Base-by-base conservation (phyloP, 30 jellyfish, hydroid and myxozoan genomes). In the Hydra vulgaris region DNA sequence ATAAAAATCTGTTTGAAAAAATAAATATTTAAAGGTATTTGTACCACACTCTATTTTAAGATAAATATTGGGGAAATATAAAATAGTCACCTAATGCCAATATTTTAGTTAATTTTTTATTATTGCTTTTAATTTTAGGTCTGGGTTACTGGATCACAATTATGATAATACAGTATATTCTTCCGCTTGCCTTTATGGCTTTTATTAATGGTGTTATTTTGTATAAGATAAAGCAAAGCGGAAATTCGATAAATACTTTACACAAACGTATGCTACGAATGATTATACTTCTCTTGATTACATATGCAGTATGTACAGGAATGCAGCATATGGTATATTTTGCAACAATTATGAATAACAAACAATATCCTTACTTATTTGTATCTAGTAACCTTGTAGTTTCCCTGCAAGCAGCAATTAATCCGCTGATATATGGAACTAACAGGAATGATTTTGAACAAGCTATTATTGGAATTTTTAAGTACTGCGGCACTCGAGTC, bases 361-460 rank as follows among this genome's bases (percentile, higher is more conserved):
- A 15, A 25, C 8, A 17, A 27, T 27, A 18, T 19, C 81, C 87
- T 19, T 22, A 80, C 74, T 18, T 83, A 4, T 86, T 66, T 82
- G 84, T 87, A 67, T 79, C 86, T 15, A 24, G 95, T 7, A 94
- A 94, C 73, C 82, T 88, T 15, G 95, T 88, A 71, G 81, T 94
- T 18, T 83, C 88, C 26, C 77, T 84, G 0, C 99, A 94, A 56
- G 90, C 96, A 26, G 89, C 96, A 18, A 82, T 94, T 71, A 94
- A 94, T 80, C 99, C 99, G 0, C 56, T 94, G 27, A 88, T 94
- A 0, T 94, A 94, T 24, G 99, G 99, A 54, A 94, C 87, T 12
- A 87, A 87, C 17, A 74, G 99, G n/a, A 70, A 72, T 20, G 99
- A 94, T 82, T 94, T 82, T 76, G 85, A 88, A 72, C 76, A 83